These are phyloP conservation scores for Drosophila paracracens DNA, from an alignment of 2,888 invertebrate species.

Conservation along the genomic window DNA sequence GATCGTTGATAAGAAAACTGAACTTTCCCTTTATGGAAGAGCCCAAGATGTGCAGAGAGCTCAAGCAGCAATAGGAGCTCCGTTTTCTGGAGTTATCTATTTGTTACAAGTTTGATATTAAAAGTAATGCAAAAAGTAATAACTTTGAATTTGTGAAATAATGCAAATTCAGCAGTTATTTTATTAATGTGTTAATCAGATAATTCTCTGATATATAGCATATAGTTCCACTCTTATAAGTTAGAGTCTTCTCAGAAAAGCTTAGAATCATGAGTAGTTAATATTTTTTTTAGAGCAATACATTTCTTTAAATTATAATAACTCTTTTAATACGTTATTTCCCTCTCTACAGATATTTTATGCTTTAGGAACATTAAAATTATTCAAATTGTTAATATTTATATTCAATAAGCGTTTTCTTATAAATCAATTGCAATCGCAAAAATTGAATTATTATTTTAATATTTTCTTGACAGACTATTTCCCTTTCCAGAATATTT, in stretches of 20 bases:
- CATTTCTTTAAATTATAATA: background rate
- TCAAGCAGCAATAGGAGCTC: no score
- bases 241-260: background rate
- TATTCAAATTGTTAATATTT: background rate
- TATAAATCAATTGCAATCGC: background rate
- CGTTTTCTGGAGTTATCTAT: background rate
- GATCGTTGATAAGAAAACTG: background rate
- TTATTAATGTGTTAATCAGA: background rate
- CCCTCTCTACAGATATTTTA: fast-evolving
- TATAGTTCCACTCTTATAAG: background rate
- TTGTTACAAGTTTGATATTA: background rate
- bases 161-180: background rate
- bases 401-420: background rate
- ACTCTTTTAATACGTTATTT: background rate
- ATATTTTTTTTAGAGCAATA: background rate
- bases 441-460: background rate
- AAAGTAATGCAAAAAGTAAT: background rate
- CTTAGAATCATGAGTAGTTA: no score
- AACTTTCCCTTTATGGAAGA: background rate
- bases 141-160: background rate
- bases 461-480: no score
- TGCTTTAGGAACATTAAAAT: background rate
- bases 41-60: background rate
- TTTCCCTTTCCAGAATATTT: no score
- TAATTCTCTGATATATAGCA: background rate